Evolutionary conservation across 2,113 vertebrate species (phyloP).

Genomic region (Brienomyrus longianalis): DNA sequence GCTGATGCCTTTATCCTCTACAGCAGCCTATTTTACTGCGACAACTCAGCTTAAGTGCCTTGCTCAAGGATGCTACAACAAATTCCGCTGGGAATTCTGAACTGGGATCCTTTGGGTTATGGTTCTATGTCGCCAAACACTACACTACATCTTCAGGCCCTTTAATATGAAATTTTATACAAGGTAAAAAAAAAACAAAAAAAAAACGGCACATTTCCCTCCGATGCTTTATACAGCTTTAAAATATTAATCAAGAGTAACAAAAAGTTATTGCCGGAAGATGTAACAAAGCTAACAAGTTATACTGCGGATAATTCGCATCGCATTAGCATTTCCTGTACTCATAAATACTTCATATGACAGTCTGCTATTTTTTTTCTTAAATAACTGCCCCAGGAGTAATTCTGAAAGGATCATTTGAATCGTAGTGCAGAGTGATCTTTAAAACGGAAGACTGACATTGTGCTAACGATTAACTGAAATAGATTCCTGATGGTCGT

Average conservation of each 20-base stretch:
- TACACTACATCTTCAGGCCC: background rate
- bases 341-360: background rate
- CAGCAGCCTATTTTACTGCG: background rate
- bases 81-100: background rate
- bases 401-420: background rate
- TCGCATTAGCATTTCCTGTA: background rate
- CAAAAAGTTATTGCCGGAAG: background rate
- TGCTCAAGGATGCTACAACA: background rate
- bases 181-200: background rate
- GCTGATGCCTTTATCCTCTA: background rate
- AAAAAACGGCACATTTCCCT: background rate
- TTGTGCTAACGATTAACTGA: background rate
- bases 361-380: background rate
- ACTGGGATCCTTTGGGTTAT: background rate
- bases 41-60: background rate
- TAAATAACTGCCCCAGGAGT: background rate
- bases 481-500: background rate
- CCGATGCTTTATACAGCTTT: background rate
- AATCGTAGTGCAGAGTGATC: background rate
- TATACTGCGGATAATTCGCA: background rate
- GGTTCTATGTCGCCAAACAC: background rate
- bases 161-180: background rate
- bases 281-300: background rate
- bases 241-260: slow-evolving; percentile 3
- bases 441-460: background rate